Conservation (phyloP, 2,888 invertebrate genomes). For the Brenthis ino region DNA sequence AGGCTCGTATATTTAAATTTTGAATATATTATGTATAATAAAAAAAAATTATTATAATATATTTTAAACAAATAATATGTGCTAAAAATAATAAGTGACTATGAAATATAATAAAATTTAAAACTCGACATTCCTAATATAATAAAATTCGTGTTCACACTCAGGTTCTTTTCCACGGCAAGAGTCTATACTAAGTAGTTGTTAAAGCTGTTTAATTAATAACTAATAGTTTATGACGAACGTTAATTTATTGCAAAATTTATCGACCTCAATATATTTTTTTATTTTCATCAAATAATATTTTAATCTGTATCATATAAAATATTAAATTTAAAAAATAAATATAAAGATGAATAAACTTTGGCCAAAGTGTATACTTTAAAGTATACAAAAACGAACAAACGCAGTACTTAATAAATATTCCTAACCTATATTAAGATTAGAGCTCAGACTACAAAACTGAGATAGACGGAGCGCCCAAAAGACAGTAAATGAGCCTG, state of each 20-base stretch:
- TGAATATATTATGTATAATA: no score
- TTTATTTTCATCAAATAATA: neutral
- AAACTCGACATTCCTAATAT: conserved; percentile 12
- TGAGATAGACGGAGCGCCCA: no score
- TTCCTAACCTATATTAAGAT: neutral
- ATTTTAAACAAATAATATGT: conserved; percentile 31
- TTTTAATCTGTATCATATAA: neutral
- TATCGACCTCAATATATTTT: conserved; percentile 5
- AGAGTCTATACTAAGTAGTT: conserved; percentile 31
- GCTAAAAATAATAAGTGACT: conserved; percentile 42
- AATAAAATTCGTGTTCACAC: conserved; percentile 20
- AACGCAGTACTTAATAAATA: conserved; percentile 13
- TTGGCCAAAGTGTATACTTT: no score
- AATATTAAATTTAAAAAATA: neutral
- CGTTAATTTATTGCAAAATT: conserved; percentile 16
- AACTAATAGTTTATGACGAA: conserved; percentile 5
- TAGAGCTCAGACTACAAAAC: no score
- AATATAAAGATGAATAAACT: conserved; percentile 16
- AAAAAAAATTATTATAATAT: neutral
- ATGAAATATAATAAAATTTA: conserved; percentile 30
- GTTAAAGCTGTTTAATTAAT: conserved; percentile 39
- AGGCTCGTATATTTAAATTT: no score
- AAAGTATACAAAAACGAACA: neutral
- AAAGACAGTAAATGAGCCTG: no score
- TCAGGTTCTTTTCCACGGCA: conserved; percentile 32